Conservation (phyloP, 2,113 vertebrate species). For the Charadrius vociferus region DNA sequence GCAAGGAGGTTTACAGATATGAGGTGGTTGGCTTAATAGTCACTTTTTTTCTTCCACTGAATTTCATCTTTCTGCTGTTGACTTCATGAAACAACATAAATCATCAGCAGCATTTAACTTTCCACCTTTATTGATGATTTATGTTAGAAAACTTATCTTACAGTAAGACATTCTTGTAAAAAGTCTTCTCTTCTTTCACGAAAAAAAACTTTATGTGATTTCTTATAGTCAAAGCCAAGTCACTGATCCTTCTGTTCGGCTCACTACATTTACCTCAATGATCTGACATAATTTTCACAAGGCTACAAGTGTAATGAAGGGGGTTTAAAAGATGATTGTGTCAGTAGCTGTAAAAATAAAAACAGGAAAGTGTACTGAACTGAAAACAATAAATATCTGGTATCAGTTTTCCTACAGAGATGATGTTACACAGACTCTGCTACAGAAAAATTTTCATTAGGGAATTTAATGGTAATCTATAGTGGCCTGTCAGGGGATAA, state of each 20-base stretch:
- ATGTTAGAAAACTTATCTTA: not conserved
- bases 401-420: not conserved
- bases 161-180: not conserved
- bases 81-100: not conserved
- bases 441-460: not conserved
- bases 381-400: not conserved
- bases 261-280: not conserved
- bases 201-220: not conserved
- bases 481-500: not conserved
- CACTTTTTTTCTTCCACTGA: not conserved
- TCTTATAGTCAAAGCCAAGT: not conserved
- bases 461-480: not conserved
- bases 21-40: not conserved
- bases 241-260: not conserved
- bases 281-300: not conserved
- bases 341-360: not conserved
- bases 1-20: not conserved
- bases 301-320: not conserved
- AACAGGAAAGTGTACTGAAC: not conserved
- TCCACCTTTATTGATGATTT: not conserved
- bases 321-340: not conserved
- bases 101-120: not conserved
- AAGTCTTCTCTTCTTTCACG: not conserved
- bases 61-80: not conserved
- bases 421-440: not conserved